phyloP scores from a whole-genome alignment of 2,888 invertebrate genomes.

The Drosophila kambysellisi region DNA sequence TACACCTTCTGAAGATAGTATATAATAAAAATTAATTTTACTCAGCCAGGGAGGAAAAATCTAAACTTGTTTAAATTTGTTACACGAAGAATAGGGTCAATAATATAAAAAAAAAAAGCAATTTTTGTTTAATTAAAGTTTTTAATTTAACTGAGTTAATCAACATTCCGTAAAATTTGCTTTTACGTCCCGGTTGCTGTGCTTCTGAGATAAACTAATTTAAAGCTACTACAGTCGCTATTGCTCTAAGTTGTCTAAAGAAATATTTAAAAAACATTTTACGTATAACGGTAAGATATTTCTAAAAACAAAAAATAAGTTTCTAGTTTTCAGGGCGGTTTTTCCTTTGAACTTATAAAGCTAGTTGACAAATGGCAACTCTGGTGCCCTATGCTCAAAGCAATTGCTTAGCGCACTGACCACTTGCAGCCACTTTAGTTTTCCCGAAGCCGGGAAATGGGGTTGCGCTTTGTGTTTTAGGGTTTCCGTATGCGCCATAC shows the following conservation, averaged over 20 bases:
- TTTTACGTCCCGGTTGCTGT: neutral
- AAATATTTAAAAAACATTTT: neutral
- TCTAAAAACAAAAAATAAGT: neutral
- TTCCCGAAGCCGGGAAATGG: constrained; percentile 17
- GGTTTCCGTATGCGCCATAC: constrained; percentile 16
- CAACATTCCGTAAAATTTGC: neutral
- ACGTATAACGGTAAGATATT: neutral
- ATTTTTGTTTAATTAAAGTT: neutral
- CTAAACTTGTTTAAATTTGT: neutral
- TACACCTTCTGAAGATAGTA: neutral
- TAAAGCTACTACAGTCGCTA: neutral
- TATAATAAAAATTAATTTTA: neutral
- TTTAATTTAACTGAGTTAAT: too few relatives aligned
- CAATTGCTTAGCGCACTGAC: constrained; percentile 22
- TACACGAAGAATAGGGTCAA: neutral
- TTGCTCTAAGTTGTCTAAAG: neutral
- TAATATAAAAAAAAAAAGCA: neutral
- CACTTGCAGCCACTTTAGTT: constrained; percentile 57
- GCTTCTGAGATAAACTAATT: neutral
- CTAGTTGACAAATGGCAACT: constrained; percentile 2
- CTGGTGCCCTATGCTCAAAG: constrained; percentile 1
- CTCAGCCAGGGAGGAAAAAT: neutral
- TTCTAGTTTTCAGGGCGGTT: neutral
- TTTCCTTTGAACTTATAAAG: neutral
- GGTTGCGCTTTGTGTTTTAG: constrained; percentile 24